Percentiles rank a stretch among this genome's conserved stretches.
These are phyloP conservation scores for Tapirus terrestris DNA, from an alignment of 2,113 vertebrate genomes.

Conservation along the genomic window DNA sequence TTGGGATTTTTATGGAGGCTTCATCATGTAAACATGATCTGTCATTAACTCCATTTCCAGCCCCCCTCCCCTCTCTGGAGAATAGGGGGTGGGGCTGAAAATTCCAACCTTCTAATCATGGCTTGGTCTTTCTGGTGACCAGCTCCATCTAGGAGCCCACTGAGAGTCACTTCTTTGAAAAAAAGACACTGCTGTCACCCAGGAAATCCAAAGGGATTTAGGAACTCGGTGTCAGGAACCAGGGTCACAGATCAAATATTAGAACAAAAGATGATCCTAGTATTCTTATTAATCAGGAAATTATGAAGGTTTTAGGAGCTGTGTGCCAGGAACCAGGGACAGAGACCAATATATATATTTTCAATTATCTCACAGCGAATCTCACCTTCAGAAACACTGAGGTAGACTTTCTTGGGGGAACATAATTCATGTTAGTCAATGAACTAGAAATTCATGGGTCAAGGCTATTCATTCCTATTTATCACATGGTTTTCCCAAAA, in stretches of 20 bases:
- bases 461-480: background rate
- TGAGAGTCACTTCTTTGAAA: background rate
- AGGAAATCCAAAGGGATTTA: background rate
- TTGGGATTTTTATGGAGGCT: background rate
- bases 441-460: background rate
- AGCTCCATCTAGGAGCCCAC: background rate
- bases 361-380: background rate
- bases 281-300: background rate
- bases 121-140: background rate
- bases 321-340: background rate
- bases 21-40: background rate
- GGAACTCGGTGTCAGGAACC: background rate
- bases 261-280: background rate
- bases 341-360: background rate
- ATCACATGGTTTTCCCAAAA: background rate
- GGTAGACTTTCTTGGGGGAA: background rate
- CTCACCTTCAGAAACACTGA: background rate
- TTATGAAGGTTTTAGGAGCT: background rate
- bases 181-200: background rate
- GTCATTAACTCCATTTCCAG: background rate
- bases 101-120: background rate
- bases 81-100: background rate
- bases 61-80: background rate
- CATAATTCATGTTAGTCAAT: background rate
- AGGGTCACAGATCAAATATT: background rate